These are phyloP conservation scores for Sandelia bainsii DNA, from an alignment of 2,797 vertebrate species.

Conservation along the genomic window DNA sequence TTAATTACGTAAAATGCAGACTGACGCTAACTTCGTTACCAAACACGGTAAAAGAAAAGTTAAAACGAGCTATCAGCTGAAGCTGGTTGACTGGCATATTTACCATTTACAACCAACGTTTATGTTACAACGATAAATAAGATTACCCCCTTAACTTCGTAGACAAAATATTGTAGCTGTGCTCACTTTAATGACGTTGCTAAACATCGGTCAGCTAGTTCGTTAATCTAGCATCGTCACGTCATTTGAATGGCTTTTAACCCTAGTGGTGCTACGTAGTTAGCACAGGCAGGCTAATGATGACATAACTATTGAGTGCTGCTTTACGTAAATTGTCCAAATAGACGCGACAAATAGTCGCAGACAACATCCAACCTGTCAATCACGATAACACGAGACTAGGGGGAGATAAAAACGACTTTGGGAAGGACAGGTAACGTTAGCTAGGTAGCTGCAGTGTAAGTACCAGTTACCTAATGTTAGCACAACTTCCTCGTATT, in stretches of 20 bases:
- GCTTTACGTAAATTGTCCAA: fast-evolving
- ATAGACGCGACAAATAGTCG: not conserved
- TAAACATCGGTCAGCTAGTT: not conserved
- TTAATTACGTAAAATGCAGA: no score
- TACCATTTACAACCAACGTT: no score
- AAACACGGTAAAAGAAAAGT: no score
- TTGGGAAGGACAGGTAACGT: not conserved
- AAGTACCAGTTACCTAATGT: conserved; percentile 14
- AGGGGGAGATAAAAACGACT: not conserved
- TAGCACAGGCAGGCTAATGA: conserved; percentile 13
- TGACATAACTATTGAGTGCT: not conserved
- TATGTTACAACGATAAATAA: no score
- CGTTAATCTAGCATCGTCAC: conserved; percentile 11
- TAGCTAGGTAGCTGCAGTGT: not conserved
- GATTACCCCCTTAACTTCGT: no score
- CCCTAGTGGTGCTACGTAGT: conserved; percentile 9
- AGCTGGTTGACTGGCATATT: no score
- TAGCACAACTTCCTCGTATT: conserved; percentile 30
- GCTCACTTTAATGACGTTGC: no score
- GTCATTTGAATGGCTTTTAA: not conserved
- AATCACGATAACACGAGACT: not conserved
- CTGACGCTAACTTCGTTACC: no score
- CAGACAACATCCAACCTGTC: conserved; percentile 15
- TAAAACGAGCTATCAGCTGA: no score
- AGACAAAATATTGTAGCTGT: no score